A percentile compares a stretch with the other conserved stretches of the same genome.
These are phyloP conservation scores for Labia minor DNA, from an alignment of 2,888 invertebrate genomes.

Conservation along the genomic window DNA sequence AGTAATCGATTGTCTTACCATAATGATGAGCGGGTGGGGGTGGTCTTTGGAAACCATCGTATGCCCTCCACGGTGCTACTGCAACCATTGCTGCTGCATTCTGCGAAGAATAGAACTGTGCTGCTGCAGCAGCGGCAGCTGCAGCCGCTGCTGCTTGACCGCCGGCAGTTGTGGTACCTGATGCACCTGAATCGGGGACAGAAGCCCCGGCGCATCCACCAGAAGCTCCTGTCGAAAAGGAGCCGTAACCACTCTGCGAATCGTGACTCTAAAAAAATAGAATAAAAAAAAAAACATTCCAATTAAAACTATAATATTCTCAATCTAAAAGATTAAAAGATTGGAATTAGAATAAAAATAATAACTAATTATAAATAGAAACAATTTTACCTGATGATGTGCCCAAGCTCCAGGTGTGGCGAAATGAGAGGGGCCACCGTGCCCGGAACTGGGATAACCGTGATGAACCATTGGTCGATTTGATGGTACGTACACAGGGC, in stretches of 20 bases:
- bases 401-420: not conserved
- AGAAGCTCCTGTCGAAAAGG: conserved; percentile 25
- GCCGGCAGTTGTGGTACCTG: conserved; percentile 37
- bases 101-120: conserved; percentile 64
- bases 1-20: conserved; percentile 41
- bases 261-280: conserved; percentile 33
- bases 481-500: conserved; percentile 57
- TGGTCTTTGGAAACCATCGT: conserved; percentile 69
- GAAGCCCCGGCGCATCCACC: conserved; percentile 14
- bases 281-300: not conserved
- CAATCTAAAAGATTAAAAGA: conserved; percentile 14
- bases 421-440: conserved; percentile 8
- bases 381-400: not conserved
- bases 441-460: not conserved
- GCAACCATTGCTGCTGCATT: conserved; percentile 68
- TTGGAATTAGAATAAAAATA: not conserved
- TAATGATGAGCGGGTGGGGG: conserved; percentile 48
- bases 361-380: no score
- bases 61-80: conserved; percentile 58
- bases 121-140: conserved; percentile 42
- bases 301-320: not conserved
- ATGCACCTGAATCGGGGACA: conserved; percentile 33
- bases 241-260: not conserved
- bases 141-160: conserved; percentile 34
- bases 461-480: conserved; percentile 41